These are phyloP conservation scores for Vanessa tameamea DNA, from an alignment of 1,140 invertebrate species.

Conservation along the genomic window DNA sequence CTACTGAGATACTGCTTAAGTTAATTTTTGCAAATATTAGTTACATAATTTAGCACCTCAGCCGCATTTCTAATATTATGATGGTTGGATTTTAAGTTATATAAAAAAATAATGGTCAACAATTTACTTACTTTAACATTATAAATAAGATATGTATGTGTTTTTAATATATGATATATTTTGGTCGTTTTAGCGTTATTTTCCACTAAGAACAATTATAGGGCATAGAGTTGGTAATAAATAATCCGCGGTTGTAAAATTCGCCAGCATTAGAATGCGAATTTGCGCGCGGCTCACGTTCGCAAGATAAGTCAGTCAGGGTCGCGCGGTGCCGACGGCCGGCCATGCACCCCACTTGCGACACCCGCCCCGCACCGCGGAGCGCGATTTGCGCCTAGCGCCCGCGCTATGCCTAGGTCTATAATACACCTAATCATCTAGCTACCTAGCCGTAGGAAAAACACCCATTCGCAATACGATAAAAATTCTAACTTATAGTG, in stretches of 20 bases:
- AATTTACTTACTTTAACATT: too few relatives aligned
- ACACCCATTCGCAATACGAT: conserved; percentile 52
- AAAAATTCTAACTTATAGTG: background rate
- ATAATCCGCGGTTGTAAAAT: conserved; percentile 57
- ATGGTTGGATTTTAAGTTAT: too few relatives aligned
- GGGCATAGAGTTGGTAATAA: conserved; percentile 30
- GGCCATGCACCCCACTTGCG: conserved; percentile 75
- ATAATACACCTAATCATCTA: conserved; percentile 8
- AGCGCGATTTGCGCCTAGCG: conserved; percentile 30
- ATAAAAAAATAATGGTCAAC: too few relatives aligned
- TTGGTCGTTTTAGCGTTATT: background rate
- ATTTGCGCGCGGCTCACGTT: conserved; percentile 78
- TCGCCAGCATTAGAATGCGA: conserved; percentile 76
- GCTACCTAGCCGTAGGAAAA: conserved; percentile 58
- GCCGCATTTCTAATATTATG: too few relatives aligned
- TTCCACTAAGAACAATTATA: conserved; percentile 15
- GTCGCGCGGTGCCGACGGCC: conserved; percentile 77
- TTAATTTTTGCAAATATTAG: too few relatives aligned
- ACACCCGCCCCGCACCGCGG: conserved; percentile 54
- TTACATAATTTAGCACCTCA: too few relatives aligned
- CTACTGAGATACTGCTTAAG: background rate
- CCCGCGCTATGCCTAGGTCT: conserved; percentile 17
- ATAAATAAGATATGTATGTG: too few relatives aligned
- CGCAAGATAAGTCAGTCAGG: conserved; percentile 79
- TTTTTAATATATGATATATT: background rate